Evolutionary conservation across 2,797 vertebrate species (phyloP).

Genomic region (Arctocebus calabarensis): DNA sequence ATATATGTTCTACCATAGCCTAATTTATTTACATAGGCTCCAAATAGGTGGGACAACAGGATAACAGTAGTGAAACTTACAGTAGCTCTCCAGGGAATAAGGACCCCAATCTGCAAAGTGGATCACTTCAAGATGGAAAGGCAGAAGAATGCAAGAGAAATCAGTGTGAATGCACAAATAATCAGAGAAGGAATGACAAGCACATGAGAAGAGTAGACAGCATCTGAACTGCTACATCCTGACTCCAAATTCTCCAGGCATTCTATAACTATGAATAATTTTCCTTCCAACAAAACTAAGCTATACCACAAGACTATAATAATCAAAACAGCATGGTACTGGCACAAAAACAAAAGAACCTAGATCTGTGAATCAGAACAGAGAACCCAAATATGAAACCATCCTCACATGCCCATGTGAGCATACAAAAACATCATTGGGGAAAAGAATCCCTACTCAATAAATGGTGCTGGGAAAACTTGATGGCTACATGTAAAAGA

Average conservation of each 20-base stretch:
- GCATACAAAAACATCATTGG: too few species aligned
- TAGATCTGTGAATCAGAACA: too few species aligned
- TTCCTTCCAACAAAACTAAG: neutral
- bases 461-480: too few species aligned
- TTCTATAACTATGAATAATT: neutral
- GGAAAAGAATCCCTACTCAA: too few species aligned
- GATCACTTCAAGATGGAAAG: neutral
- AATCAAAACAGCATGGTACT: too few species aligned
- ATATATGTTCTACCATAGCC: neutral
- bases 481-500: too few species aligned
- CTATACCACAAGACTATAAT: too few species aligned
- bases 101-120: neutral
- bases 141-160: neutral
- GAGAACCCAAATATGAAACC: too few species aligned
- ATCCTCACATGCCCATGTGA: too few species aligned
- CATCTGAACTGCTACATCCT: neutral
- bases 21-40: slow-evolving; percentile 18
- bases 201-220: neutral
- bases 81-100: neutral
- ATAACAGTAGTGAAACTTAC: neutral
- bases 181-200: neutral
- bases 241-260: neutral
- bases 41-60: neutral
- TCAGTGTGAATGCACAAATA: neutral
- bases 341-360: too few species aligned